Evolutionary conservation across 2,797 vertebrate species (phyloP).

Genomic region (Micromesistius poutassou): DNA sequence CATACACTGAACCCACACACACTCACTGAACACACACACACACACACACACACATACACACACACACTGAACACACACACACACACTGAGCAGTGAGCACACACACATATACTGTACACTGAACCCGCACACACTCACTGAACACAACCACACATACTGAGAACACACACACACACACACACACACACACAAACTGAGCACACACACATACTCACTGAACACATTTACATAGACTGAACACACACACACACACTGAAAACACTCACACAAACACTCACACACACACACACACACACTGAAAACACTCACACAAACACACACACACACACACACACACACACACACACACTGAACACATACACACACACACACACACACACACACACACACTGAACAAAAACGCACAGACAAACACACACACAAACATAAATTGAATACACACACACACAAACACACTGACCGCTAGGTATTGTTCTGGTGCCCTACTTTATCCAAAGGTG

Average conservation of each 20-base stretch:
- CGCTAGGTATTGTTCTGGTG: neutral
- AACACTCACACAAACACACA: neutral
- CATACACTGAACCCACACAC: too few species aligned
- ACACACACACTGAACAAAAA: neutral
- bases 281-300: neutral
- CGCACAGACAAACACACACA: neutral
- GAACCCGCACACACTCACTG: neutral
- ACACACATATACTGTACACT: neutral
- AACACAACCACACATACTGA: neutral
- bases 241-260: neutral
- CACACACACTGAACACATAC: neutral
- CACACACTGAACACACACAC: too few species aligned
- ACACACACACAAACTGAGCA: neutral
- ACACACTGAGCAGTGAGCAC: neutral
- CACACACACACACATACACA: too few species aligned
- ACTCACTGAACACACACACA: too few species aligned
- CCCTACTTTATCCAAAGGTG: neutral
- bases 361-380: neutral
- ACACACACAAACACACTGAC: neutral
- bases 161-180: neutral
- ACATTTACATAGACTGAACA: neutral
- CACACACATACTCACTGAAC: neutral
- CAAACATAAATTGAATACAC: neutral
- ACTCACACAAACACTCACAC: too few species aligned
- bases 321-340: too few species aligned